phyloP scores from a whole-genome alignment of 1,140 invertebrate species.

The Drosophila kohkoa region DNA sequence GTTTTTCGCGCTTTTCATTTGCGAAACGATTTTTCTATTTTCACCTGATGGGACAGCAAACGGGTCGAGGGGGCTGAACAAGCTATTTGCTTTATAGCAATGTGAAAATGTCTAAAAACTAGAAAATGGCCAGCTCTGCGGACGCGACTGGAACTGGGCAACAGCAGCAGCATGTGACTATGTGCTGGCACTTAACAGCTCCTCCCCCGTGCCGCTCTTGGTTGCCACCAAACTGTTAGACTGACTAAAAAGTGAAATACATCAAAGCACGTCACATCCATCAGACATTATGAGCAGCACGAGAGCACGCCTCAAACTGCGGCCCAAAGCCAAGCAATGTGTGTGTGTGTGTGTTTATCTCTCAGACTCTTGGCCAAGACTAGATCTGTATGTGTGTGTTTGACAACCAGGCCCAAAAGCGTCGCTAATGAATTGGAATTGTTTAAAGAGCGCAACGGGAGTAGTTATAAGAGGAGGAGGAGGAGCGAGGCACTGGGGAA shows the following conservation, averaged over 20 bases:
- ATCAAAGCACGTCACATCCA: constrained; percentile 82
- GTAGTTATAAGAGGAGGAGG: not conserved
- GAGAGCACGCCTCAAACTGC: constrained; percentile 67
- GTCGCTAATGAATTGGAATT: constrained; percentile 81
- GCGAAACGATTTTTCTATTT: constrained; percentile 78
- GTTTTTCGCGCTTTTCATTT: constrained; percentile 81
- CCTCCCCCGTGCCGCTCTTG: not conserved
- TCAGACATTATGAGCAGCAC: constrained; percentile 81
- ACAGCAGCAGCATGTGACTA: constrained; percentile 26
- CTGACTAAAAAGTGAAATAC: constrained; percentile 77
- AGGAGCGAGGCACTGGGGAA: not conserved
- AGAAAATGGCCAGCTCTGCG: constrained; percentile 64
- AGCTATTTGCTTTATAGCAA: constrained; percentile 74
- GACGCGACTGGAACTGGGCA: constrained; percentile 14
- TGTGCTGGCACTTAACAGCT: constrained; percentile 78
- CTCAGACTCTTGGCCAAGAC: constrained; percentile 29
- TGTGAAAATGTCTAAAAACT: constrained; percentile 79
- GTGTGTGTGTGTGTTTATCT: constrained; percentile 6
- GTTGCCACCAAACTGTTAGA: constrained; percentile 12
- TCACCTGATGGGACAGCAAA: constrained; percentile 46
- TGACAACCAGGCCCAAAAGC: constrained; percentile 65
- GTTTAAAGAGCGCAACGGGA: constrained; percentile 58
- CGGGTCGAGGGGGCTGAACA: constrained; percentile 12
- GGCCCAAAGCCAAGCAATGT: constrained; percentile 26
- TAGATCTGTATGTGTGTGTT: constrained; percentile 33